phyloP scores from a whole-genome alignment of 2,888 invertebrate genomes.

The Thumatha senex region DNA sequence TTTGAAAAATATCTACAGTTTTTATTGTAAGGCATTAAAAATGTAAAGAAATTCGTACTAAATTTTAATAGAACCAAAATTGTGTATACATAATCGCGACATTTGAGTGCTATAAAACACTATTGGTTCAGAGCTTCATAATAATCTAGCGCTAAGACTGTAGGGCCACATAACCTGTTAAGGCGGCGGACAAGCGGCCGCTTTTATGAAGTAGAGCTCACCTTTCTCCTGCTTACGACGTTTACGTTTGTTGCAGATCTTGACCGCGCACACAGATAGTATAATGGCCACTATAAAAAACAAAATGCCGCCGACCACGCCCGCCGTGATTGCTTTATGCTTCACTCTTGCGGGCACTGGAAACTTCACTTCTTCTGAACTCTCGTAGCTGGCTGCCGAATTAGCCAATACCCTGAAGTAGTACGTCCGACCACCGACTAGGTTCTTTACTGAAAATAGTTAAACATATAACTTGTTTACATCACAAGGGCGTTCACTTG shows the following conservation, averaged over 20 bases:
- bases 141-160: slow-evolving; percentile 17
- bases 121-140: slow-evolving; percentile 16
- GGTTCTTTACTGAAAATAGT: slow-evolving; percentile 90
- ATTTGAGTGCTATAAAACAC: background rate
- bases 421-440: slow-evolving; percentile 95
- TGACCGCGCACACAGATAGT: slow-evolving; percentile 97
- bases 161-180: background rate
- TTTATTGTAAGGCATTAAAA: too few relatives aligned
- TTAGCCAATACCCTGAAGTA: slow-evolving; percentile 96
- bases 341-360: slow-evolving; percentile 95
- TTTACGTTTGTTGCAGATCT: slow-evolving; percentile 98
- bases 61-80: too few relatives aligned
- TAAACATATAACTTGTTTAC: background rate
- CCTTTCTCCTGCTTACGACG: slow-evolving; percentile 99
- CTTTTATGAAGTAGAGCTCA: slow-evolving; percentile 70
- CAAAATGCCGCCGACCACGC: slow-evolving; percentile 97
- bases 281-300: slow-evolving; percentile 99
- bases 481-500: too few relatives aligned
- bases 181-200: slow-evolving; percentile 63
- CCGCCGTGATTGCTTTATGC: slow-evolving; percentile 97
- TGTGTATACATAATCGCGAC: too few relatives aligned
- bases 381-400: slow-evolving; percentile 93
- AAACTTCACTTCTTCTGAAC: slow-evolving; percentile 94
- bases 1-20: too few relatives aligned
- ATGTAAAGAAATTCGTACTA: too few relatives aligned